Percentiles rank a stretch among this genome's conserved stretches.
phyloP scores from a whole-genome alignment of 2,113 vertebrate species.

The Mustela nigripes region DNA sequence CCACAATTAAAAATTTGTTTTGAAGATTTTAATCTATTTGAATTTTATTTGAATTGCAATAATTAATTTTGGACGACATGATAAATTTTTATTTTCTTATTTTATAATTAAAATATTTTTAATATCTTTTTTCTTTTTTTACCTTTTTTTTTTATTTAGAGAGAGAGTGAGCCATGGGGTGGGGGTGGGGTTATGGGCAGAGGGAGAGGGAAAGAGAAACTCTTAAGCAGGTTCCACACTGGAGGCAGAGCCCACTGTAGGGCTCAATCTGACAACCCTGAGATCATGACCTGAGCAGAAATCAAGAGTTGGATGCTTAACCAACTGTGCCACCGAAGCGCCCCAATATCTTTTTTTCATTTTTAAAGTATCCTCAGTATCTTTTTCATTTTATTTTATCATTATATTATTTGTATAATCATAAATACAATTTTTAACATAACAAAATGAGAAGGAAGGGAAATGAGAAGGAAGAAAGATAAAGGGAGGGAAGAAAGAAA shows the following conservation, averaged over 20 bases:
- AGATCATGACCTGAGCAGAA: not conserved
- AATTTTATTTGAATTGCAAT: not conserved
- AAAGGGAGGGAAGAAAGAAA: not conserved
- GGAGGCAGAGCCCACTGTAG: not conserved
- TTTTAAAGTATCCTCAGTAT: not conserved
- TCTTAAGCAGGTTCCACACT: not conserved
- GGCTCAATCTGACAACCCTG: not conserved
- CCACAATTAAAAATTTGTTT: conserved; percentile 2
- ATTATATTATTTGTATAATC: not conserved
- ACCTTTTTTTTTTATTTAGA: not conserved
- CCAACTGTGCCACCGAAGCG: not conserved
- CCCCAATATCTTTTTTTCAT: not conserved
- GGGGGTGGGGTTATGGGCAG: not conserved
- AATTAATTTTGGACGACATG: not conserved
- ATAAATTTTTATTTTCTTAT: not conserved
- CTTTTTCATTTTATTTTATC: not conserved
- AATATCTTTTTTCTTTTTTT: not conserved
- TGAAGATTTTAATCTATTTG: not conserved
- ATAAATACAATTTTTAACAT: conserved; percentile 16
- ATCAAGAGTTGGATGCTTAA: not conserved
- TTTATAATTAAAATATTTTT: not conserved
- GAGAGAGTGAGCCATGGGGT: not conserved
- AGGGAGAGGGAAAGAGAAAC: not conserved
- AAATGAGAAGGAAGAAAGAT: not conserved
- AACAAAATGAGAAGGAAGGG: not conserved